Conservation (phyloP, 2,797 vertebrate genomes). For the Pygocentrus nattereri region DNA sequence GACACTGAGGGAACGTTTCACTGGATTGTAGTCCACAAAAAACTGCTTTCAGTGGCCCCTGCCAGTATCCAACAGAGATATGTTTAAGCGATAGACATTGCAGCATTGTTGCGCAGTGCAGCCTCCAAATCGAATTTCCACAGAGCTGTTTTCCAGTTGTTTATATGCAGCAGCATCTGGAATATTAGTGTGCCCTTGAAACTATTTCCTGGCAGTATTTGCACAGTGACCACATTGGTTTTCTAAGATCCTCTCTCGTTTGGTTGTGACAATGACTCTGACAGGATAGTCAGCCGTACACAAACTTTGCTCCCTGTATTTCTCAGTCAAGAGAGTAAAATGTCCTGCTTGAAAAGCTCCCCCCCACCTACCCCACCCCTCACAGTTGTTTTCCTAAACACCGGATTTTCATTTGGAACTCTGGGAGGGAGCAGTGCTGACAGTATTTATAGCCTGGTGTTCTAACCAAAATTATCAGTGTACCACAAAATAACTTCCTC, state of each 20-base stretch:
- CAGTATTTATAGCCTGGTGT: conserved; percentile 84
- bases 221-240: conserved; percentile 68
- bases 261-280: conserved; percentile 36
- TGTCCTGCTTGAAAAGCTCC: conserved; percentile 19
- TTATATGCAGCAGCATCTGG: conserved; percentile 79
- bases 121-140: conserved; percentile 74
- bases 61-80: conserved; percentile 69
- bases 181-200: conserved; percentile 78
- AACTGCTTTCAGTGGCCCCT: conserved; percentile 65
- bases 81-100: conserved; percentile 70
- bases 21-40: conserved; percentile 62
- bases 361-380: conserved; percentile 28
- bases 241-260: conserved; percentile 25
- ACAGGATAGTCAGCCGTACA: conserved; percentile 3
- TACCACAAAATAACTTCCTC: conserved; percentile 87
- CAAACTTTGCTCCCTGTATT: background rate
- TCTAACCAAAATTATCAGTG: conserved; percentile 86
- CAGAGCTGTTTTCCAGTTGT: conserved; percentile 69
- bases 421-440: conserved; percentile 70
- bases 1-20: background rate
- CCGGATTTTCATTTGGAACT: conserved; percentile 73
- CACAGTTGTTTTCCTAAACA: conserved; percentile 78
- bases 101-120: conserved; percentile 59
- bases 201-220: conserved; percentile 73
- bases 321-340: conserved; percentile 15